Conservation (phyloP, 2,888 invertebrate species). For the Anthophora plumipes region DNA sequence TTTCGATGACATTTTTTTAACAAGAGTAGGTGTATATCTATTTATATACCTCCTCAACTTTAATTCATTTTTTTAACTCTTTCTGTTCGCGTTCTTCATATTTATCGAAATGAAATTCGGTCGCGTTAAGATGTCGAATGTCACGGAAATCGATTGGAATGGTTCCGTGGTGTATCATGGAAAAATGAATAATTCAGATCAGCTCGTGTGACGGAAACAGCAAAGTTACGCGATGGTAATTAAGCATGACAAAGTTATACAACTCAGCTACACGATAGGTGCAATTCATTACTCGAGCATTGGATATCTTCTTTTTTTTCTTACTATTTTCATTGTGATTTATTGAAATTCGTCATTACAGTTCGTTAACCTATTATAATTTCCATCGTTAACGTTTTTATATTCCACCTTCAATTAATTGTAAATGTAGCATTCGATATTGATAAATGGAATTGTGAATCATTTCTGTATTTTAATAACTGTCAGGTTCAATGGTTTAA, state of each 20-base stretch:
- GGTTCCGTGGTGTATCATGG: background rate
- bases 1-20: no score
- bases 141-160: background rate
- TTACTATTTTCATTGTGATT: background rate
- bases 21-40: no score
- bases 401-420: no score
- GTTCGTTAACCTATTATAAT: background rate
- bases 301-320: background rate
- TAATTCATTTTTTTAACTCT: conserved; percentile 42
- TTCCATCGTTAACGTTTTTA: background rate
- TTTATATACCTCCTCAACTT: conserved; percentile 38
- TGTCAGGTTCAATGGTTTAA: no score
- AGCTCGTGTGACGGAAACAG: conserved; percentile 1
- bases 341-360: background rate
- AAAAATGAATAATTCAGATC: conserved; percentile 29
- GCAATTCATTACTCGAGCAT: background rate
- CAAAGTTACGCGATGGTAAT: background rate
- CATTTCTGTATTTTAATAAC: no score
- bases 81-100: background rate
- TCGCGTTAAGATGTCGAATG: background rate
- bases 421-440: no score
- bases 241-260: background rate
- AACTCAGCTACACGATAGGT: conserved; percentile 2
- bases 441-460: no score
- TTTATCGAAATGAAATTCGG: conserved; percentile 6